Conservation (phyloP, 2,888 invertebrate genomes). For the Acleris literana region DNA sequence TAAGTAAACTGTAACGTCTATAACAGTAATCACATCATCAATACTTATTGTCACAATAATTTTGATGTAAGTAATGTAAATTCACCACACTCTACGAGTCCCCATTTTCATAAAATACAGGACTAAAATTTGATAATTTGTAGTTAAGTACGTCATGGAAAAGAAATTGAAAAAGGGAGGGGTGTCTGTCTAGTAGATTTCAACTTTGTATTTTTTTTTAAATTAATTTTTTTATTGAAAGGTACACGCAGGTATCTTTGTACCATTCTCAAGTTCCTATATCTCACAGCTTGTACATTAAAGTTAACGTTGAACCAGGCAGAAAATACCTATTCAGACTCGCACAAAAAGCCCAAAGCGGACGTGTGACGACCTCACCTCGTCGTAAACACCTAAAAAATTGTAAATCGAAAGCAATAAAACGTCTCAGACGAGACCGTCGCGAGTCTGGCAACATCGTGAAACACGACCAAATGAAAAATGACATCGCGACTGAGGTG, state of each 20-base stretch:
- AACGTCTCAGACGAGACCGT: constrained; percentile 64
- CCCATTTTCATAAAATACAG: no score
- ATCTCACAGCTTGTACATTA: background rate
- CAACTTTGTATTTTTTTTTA: no score
- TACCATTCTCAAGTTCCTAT: no score
- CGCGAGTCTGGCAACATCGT: constrained; percentile 56
- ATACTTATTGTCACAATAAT: background rate
- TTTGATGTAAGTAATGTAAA: no score
- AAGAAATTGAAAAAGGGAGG: no score
- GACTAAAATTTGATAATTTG: no score
- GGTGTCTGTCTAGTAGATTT: no score
- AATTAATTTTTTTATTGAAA: no score
- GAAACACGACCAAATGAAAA: constrained; percentile 43
- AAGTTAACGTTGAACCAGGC: constrained; percentile 5
- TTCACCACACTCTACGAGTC: no score
- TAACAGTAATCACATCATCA: background rate
- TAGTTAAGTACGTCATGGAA: no score
- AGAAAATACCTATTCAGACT: constrained; percentile 30
- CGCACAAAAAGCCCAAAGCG: constrained; percentile 67
- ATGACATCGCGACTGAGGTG: constrained; percentile 9
- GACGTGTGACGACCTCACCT: constrained; percentile 72
- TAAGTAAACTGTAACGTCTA: background rate
- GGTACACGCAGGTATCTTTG: no score
- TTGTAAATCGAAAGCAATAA: constrained; percentile 76
- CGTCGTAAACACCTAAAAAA: constrained; percentile 76